Evolutionary conservation across 2,113 vertebrate species (phyloP), one percentile per base, ranked within the genome.

Genomic region (Xenus cinereus): DNA sequence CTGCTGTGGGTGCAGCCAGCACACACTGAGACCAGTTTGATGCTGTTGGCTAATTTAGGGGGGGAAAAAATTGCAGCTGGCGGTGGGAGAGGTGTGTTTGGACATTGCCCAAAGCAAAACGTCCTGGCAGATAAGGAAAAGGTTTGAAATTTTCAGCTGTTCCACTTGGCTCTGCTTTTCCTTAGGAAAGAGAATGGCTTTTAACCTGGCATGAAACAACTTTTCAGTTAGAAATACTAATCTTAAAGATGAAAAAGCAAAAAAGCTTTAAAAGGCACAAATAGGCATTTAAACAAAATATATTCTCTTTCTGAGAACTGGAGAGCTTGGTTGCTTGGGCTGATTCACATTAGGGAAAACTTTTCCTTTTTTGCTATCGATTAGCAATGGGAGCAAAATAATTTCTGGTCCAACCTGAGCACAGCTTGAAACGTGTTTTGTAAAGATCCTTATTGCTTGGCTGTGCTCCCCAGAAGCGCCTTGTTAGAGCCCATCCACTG

Each of bases 401-500:
- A 68, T 41, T 67, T 77, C 35, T 43, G 35, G 53, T 43, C 35
- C 35, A 50, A 67, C 7, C 23, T 57, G 62, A 67, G 43, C 8
- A 39, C 28, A 75, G n/a, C 28, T 57, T 68, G 35, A 50, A 68
- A 59, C 16, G 4, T 76, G 28, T 67, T 43, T 41, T 41, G 9
- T 57, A 50, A 67, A 76, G 30, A 30, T 67, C 30, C 24, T 66
- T 57, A 39, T 28, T 41, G 30, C 51, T n/a, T 41, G 51, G 30
- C 30, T 48, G 24, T 24, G 20, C 6, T 35, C 43, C 14, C 4
- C 2, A 17, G 24, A 43, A 41, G 53, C 0, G 1, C 53, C 5
- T 1, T 43, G 26, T 48, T 59, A 30, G 62, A 77, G 43, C 8
- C 24, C n/a, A n/a, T 33, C 41, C 41, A 28, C 28, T 46, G 41